Base-by-base conservation (phyloP, 1,140 invertebrate species). In the Saccostrea glomerata region DNA sequence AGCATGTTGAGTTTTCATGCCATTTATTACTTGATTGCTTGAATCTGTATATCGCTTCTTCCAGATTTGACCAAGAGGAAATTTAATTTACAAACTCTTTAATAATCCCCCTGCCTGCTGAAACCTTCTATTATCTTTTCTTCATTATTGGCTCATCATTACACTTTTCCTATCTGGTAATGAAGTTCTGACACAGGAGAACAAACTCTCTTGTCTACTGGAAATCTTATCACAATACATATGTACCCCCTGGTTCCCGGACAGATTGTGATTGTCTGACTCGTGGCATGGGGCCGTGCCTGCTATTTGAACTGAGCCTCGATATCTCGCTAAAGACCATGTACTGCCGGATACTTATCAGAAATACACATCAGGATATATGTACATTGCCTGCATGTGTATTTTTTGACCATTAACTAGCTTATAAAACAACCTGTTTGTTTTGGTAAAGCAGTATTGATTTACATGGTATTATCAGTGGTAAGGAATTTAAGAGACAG, bases 261-360 rank as follows among this genome's bases (percentile, higher is more conserved):
- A 77, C 70, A 30, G 70, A 36, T 77, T 36, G 25, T 30, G 70
- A 77, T 77, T 30, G 70, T 77, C 70, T 77, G 70, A 77, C 70
- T 77, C 23, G 9, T 77, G 70, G 70, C 70, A 77, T 25, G 70
- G 15, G 70, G 70, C 70, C 70, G 30, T 77, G 70, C 15, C 70
- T 77, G 70, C 25, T 77, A 77, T 77, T 77, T 77, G 70, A 77
- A 77, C 70, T 77, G 15, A 13, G 25, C 23, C 30, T 6, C 12
- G 70, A 77, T 77, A 77, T 77, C 70, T 77, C 30, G 12, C 70
- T 36, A 77, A 77, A 7, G 5, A 30, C 25, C 70, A 77, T 40
- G 30, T 77, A 36, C 25, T 77, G 70, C 25, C 3, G 70, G 12
- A 30, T 12, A 15, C 12, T 77, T 77, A 77, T 77, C 70, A 15